Base-by-base conservation (phyloP, 1,140 invertebrate species). In the Diorhabda sublineata region DNA sequence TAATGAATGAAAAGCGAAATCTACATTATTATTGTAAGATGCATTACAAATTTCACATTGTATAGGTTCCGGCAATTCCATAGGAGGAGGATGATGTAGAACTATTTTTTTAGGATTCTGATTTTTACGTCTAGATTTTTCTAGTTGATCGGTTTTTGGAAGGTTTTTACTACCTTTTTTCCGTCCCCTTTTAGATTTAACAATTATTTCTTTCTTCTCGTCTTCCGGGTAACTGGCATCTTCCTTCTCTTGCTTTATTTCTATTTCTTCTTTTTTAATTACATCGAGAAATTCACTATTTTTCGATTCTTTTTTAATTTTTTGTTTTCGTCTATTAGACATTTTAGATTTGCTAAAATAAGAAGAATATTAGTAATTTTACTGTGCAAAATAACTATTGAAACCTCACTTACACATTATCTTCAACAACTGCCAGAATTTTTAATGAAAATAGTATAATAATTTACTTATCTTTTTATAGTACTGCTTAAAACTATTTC, bases 11-110 rank as follows among this genome's bases (percentile, higher is more conserved):
- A 80, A 66, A 2, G 72, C 77, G 64, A 76, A 78, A 7, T 69
- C 73, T 2, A 78, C 66, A 61, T 75, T 78, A 47, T 78, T 76
- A 41, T 74, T 75, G 64, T 76, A 79, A 3, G 73, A 79, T 44
- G 71, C 68, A 45, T 76, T 75, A 61, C 78, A 80, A 52, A 76
- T 67, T 26, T 79, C 78, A 64, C 78, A 79, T 62, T 77, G 77
- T 8, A 79, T 72, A 1, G 65, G 65, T 60, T 67, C 65, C 9
- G 57, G 11, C 8, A 67, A 43, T 52, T 67, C 57, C n/a, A 67
- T 59, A 2, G 65, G 65, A 59, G 65, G 65, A 6, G 65, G 65
- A 7, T 67, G 65, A 4, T 6, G 42, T 7, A 67, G 6, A 3
- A 67, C 58, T 8, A 67, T 67, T 67, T 67, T 67, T 41, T 67